Base-by-base conservation (phyloP, 2,888 invertebrate species). In the Monopis laevigella region DNA sequence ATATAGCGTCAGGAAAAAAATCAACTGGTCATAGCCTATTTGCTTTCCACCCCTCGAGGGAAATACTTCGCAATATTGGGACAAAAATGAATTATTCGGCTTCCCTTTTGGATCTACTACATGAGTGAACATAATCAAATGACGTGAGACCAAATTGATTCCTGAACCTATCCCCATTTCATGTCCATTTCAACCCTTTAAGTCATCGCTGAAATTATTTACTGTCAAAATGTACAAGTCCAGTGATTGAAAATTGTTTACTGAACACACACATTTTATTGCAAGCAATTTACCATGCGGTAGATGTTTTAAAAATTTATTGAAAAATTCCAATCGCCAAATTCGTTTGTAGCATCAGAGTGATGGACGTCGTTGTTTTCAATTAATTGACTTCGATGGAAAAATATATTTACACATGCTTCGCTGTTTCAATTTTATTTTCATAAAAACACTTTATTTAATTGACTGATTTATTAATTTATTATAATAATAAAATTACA, bases 21-120 rank as follows among this genome's bases (percentile, higher is more conserved):
- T 32, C 8, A 32, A 32, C 14, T 17, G 32, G 32, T 2, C 32
- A 16, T 13, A 32, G 32, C 3, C 32, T 17, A 32, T 32, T 14
- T 32, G 17, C 3, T 13, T n/a, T n/a, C 14, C 6, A n/a, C 10
- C 36, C 36, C 36, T 12, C 21, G 36, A 59, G 58, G 43, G 44
- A 28, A 39, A 19, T 28, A 24, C 32, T 41, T 29, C 17, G 62
- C 61, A 63, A 63, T 65, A 64, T 65, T 65, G 58, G 58, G 54
- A 45, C 56, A 51, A 66, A 70, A 70, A 65, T 62, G 62, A 67
- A 70, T 71, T 67, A 69, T 59, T 57, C 56, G 56, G 56, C 61
- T 65, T 58, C 61, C 52, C 51, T 58, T 53, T 51, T 50, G 51
- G 52, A 39, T 49, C 48, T 55, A 58, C 39, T 43, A 40, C 43